Evolutionary conservation across 2,113 vertebrate species (phyloP).

Genomic region (Polyodon spathula): DNA sequence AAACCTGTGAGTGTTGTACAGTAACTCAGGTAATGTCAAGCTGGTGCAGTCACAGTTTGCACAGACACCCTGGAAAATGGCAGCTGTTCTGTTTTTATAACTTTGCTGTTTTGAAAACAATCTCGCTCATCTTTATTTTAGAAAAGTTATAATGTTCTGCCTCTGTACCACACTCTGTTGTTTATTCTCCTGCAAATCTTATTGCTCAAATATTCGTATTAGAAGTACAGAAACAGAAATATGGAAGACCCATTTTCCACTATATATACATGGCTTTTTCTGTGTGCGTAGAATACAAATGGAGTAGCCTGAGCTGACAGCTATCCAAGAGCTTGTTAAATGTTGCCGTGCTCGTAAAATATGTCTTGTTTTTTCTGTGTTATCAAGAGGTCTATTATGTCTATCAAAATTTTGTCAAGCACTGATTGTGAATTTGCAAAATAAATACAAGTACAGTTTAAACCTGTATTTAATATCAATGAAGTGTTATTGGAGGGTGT

Average conservation of each 20-base stretch:
- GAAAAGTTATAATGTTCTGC: constrained; percentile 1
- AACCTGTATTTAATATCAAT: too few species aligned
- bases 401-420: constrained; percentile 12
- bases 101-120: background rate
- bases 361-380: constrained; percentile 23
- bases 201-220: constrained; percentile 5
- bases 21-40: background rate
- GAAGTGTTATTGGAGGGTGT: too few species aligned
- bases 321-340: constrained; percentile 31
- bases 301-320: constrained; percentile 30
- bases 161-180: background rate
- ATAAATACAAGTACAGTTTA: too few species aligned
- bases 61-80: background rate
- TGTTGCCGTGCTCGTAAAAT: constrained; percentile 38
- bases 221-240: constrained; percentile 1
- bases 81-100: background rate
- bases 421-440: constrained; percentile 22
- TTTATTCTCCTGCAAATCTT: constrained; percentile 2
- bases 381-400: constrained; percentile 30
- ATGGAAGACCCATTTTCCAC: constrained; percentile 9
- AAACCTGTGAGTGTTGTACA: background rate
- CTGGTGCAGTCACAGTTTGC: background rate
- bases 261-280: constrained; percentile 26
- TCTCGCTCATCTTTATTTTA: background rate
- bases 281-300: constrained; percentile 32